Conservation (phyloP, 2,888 invertebrate genomes). For the Rotaria magnacalcarata region DNA sequence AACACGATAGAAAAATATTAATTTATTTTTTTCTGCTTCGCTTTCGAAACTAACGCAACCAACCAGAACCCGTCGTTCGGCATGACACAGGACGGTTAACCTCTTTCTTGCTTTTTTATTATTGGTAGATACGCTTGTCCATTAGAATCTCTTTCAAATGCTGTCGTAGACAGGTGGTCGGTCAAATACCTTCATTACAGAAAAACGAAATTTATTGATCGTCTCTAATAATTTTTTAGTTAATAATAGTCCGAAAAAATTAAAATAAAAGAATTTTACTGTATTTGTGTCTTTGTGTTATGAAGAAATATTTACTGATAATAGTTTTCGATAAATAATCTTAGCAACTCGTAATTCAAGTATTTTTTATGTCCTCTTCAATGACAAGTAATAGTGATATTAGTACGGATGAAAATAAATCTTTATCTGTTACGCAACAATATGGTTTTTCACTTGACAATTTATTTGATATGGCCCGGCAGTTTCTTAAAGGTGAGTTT, state of each 20-base stretch:
- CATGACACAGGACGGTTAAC: background rate
- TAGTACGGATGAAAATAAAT: background rate
- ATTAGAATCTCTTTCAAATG: background rate
- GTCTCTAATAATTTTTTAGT: too few relatives aligned
- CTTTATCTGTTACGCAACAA: background rate
- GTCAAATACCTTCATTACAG: background rate
- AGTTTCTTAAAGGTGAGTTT: slow-evolving; percentile 40
- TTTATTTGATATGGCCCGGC: slow-evolving; percentile 34
- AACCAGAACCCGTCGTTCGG: background rate
- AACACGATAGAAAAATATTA: background rate
- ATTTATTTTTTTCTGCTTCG: background rate
- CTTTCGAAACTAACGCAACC: background rate
- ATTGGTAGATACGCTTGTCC: background rate
- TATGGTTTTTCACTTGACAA: slow-evolving; percentile 17
- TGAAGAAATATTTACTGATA: background rate
- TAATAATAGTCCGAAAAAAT: too few relatives aligned
- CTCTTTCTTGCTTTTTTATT: background rate
- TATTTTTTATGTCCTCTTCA: background rate
- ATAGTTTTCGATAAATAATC: background rate
- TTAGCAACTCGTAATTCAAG: background rate
- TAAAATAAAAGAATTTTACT: too few relatives aligned
- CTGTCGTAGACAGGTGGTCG: background rate
- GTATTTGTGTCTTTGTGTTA: background rate
- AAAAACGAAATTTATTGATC: too few relatives aligned
- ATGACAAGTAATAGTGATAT: too few relatives aligned